Percentiles rank a stretch among this genome's conserved stretches.
Evolutionary conservation across 2,888 invertebrate species (phyloP).

Genomic region (Cyclophora albipunctata): DNA sequence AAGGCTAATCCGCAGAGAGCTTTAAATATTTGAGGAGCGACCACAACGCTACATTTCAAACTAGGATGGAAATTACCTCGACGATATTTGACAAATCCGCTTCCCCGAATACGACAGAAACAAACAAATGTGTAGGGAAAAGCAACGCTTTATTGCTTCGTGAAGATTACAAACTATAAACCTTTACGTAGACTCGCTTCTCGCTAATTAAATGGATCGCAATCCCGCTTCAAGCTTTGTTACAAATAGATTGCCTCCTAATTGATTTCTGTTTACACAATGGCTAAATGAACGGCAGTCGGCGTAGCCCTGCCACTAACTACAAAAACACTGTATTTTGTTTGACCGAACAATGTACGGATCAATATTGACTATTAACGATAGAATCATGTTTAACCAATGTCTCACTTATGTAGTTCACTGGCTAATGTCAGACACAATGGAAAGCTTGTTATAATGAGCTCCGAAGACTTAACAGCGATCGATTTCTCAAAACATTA

Average conservation of each 20-base stretch:
- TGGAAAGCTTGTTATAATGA: too few relatives aligned
- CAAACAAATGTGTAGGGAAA: constrained; percentile 14
- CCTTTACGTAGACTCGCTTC: neutral
- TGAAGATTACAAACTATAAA: constrained; percentile 5
- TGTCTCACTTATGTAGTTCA: too few relatives aligned
- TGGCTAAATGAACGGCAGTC: neutral
- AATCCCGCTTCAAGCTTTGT: neutral
- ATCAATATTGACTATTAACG: neutral
- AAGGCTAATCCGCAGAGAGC: constrained; percentile 26
- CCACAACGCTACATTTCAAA: constrained; percentile 30
- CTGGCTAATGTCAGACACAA: too few relatives aligned
- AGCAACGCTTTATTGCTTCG: constrained; percentile 13
- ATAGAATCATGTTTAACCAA: too few relatives aligned
- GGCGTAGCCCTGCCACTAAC: neutral
- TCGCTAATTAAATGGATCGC: neutral
- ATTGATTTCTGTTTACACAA: constrained; percentile 1
- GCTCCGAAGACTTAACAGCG: neutral
- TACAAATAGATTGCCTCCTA: neutral
- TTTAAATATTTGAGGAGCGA: constrained; percentile 32
- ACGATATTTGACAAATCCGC: constrained; percentile 26
- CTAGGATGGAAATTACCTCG: constrained; percentile 21
- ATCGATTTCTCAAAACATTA: constrained; percentile 16
- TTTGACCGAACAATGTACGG: neutral
- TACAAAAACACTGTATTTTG: neutral
- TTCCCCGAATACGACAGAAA: constrained; percentile 19